Base-by-base conservation (phyloP, 1,140 invertebrate species). In the Venturia canescens region DNA sequence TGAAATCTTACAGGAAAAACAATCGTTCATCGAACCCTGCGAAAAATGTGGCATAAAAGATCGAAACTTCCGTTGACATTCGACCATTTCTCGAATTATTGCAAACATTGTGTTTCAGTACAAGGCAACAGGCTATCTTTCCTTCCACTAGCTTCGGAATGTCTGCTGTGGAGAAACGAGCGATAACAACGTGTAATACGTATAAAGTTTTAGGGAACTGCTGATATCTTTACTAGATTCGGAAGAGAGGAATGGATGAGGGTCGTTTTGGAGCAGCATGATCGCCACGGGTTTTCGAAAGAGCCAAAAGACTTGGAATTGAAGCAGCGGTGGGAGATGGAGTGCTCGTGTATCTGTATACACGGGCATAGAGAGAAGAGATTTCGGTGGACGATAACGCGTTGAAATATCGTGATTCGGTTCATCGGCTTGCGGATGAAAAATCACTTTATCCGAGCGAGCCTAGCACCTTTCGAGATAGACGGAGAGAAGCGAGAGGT, bases 331-430 rank as follows among this genome's bases (percentile, higher is more conserved):
- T 23, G 9, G 23, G n/a, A 63, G 60, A 26, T n/a, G 7, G n/a
- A 63, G n/a, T 26, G n/a, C 48, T 1, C 29, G 21, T 48, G 21
- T 50, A 75, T 23, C 44, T 74, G 66, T 31, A 63, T 15, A 63
- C 16, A 27, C 23, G 0, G 60, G 23, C 27, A 63, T 63, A 63
- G 13, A 38, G 70, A 72, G 74, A 69, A 77, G 50, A 83, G 84
- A 85, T 85, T 81, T 77, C n/a, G 75, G 44, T 71, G 77, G 31
- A 23, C 77, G 85, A 87, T 86, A 88, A 82, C 70, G 72, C 80
- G 80, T 71, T 86, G 83, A 86, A 87, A 86, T 86, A 88, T 87
- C 74, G 85, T 83, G 83, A 87, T 86, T 83, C 83, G 83, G 84
- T 87, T 84, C 82, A 82, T 84, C 78, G 83, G 80, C 57, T 84